phyloP scores from a whole-genome alignment of 2,888 invertebrate species.

The Chrysolina americana region DNA sequence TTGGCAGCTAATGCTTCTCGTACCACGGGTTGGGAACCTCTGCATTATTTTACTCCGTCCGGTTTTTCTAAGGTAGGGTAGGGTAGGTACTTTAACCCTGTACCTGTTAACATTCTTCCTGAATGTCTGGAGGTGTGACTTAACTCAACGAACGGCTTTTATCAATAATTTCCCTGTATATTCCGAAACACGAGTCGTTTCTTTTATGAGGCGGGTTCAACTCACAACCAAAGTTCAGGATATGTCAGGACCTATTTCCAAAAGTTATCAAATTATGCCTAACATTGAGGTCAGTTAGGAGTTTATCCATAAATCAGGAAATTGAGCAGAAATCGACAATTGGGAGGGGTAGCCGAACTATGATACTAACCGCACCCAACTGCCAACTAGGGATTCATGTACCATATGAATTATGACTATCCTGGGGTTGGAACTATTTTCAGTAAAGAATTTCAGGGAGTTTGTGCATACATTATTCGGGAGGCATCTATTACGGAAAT shows the following conservation, averaged over 20 bases:
- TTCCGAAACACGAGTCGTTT: not conserved
- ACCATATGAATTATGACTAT: conserved; percentile 1
- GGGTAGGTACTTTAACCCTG: too few species aligned
- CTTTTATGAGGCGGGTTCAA: not conserved
- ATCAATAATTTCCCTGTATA: not conserved
- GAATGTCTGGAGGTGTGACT: too few species aligned
- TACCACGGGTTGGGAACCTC: too few species aligned
- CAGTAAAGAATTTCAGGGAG: conserved; percentile 1
- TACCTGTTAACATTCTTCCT: too few species aligned
- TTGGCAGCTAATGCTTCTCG: too few species aligned
- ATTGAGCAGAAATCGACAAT: conserved; percentile 7
- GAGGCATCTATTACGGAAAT: conserved; percentile 1
- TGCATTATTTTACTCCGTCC: too few species aligned
- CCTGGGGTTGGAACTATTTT: conserved; percentile 7
- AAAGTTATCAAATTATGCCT: conserved; percentile 4
- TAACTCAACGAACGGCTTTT: too few species aligned
- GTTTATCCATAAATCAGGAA: not conserved
- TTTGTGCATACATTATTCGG: conserved; percentile 1
- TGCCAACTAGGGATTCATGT: conserved; percentile 2
- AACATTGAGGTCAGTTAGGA: conserved; percentile 7
- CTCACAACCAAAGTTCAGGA: not conserved
- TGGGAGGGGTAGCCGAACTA: not conserved
- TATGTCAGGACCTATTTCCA: not conserved
- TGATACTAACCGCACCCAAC: conserved; percentile 12
- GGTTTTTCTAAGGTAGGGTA: too few species aligned